Evolutionary conservation across 2,797 vertebrate species (phyloP).

Genomic region (Sebastes iracundus): DNA sequence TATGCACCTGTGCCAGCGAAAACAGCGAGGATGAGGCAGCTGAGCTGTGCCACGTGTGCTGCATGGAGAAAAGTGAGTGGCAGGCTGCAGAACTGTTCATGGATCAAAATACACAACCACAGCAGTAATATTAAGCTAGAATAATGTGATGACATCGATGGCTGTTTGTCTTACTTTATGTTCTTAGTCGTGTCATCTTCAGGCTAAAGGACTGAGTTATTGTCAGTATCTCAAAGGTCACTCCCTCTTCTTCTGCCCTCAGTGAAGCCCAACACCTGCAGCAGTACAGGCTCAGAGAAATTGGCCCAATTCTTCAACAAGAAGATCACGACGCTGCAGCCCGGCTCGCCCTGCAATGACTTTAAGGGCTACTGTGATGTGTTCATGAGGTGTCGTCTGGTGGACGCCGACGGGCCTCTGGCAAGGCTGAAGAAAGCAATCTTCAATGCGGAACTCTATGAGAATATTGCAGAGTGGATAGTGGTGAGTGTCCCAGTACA

Average conservation of each 20-base stretch:
- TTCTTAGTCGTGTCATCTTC: background rate
- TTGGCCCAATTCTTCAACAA: slow-evolving; percentile 84
- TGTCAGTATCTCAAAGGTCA: background rate
- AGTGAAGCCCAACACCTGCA: slow-evolving; percentile 89
- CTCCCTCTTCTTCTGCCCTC: slow-evolving; percentile 27
- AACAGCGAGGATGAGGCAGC: slow-evolving; percentile 87
- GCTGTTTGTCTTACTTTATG: background rate
- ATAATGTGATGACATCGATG: background rate
- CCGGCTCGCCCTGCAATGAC: slow-evolving; percentile 96
- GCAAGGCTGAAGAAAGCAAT: slow-evolving; percentile 97
- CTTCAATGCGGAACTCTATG: slow-evolving; percentile 94
- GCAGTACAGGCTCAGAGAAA: slow-evolving; percentile 88
- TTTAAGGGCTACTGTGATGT: slow-evolving; percentile 98
- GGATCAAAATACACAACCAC: background rate
- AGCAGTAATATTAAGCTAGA: background rate
- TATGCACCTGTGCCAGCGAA: slow-evolving; percentile 90
- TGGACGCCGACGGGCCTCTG: slow-evolving; percentile 97
- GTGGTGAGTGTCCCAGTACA: slow-evolving; percentile 84
- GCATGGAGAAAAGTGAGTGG: slow-evolving; percentile 92
- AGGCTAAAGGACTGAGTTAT: background rate
- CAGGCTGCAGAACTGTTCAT: background rate
- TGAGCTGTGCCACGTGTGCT: slow-evolving; percentile 96
- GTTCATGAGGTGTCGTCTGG: slow-evolving; percentile 94
- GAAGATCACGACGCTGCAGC: slow-evolving; percentile 89
- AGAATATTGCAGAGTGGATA: slow-evolving; percentile 98